Conservation (phyloP, 2,797 vertebrate genomes). For the Mormyrops attenuatus region DNA sequence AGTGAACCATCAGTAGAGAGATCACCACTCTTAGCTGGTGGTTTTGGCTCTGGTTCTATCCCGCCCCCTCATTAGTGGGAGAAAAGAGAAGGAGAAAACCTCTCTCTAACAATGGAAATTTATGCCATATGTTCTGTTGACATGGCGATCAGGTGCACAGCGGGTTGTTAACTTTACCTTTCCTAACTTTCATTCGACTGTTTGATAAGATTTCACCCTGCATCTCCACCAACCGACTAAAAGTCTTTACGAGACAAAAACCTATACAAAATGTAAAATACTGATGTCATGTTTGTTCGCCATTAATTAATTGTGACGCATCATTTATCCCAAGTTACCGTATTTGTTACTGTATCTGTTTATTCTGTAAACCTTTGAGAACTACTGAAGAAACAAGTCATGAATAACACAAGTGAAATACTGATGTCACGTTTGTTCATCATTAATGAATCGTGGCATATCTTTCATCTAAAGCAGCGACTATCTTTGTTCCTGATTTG, state of each 20-base stretch:
- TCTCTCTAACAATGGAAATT: constrained; percentile 61
- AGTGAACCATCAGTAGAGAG: constrained; percentile 53
- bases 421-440: background rate
- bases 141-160: constrained; percentile 69
- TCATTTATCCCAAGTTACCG: background rate
- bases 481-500: background rate
- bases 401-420: background rate
- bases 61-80: constrained; percentile 35
- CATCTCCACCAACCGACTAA: constrained; percentile 42
- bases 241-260: constrained; percentile 43
- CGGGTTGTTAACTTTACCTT: constrained; percentile 50
- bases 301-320: background rate
- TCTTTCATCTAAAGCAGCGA: background rate
- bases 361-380: background rate
- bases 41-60: constrained; percentile 49
- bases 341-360: background rate
- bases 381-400: background rate
- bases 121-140: constrained; percentile 66
- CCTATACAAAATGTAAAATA: background rate
- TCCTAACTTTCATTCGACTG: constrained; percentile 69
- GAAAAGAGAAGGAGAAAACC: constrained; percentile 26
- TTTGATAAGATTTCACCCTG: constrained; percentile 66
- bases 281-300: background rate
- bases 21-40: constrained; percentile 52
- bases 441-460: background rate